Evolutionary conservation across 2,797 vertebrate genomes (phyloP).

Genomic region (Platyrinchus mystaceus): DNA sequence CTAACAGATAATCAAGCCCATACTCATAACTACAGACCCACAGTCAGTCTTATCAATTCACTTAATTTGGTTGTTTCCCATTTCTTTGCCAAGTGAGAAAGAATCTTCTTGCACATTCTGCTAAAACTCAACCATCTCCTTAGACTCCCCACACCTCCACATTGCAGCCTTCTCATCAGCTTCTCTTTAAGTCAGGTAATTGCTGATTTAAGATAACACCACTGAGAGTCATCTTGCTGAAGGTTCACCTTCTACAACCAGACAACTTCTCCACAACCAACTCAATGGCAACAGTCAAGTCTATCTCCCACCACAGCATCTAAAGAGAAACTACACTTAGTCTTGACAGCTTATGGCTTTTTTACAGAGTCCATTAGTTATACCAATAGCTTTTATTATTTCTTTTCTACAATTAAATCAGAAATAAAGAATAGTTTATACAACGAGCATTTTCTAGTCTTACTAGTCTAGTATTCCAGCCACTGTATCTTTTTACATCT

Average conservation of each 20-base stretch:
- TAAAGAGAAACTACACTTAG: not conserved
- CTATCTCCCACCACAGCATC: not conserved
- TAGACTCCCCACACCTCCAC: not conserved
- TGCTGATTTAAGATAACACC: not conserved
- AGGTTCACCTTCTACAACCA: not conserved
- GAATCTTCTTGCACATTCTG: not conserved
- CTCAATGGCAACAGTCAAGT: not conserved
- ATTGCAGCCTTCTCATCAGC: not conserved
- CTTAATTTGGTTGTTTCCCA: not conserved
- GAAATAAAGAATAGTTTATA: not conserved
- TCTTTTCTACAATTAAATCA: not conserved
- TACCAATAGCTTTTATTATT: not conserved
- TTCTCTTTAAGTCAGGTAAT: not conserved
- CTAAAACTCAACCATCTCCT: not conserved
- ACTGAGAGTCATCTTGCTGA: not conserved
- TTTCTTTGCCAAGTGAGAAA: not conserved
- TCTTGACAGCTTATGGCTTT: not conserved
- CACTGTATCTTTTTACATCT: not conserved
- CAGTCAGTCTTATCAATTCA: not conserved
- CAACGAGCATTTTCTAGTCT: not conserved
- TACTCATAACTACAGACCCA: not conserved
- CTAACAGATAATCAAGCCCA: not conserved
- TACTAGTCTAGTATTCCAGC: not conserved
- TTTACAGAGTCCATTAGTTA: not conserved
- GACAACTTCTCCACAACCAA: not conserved